Evolutionary conservation across 2,113 vertebrate genomes (phyloP).

Genomic region (Ploceus nigricollis): DNA sequence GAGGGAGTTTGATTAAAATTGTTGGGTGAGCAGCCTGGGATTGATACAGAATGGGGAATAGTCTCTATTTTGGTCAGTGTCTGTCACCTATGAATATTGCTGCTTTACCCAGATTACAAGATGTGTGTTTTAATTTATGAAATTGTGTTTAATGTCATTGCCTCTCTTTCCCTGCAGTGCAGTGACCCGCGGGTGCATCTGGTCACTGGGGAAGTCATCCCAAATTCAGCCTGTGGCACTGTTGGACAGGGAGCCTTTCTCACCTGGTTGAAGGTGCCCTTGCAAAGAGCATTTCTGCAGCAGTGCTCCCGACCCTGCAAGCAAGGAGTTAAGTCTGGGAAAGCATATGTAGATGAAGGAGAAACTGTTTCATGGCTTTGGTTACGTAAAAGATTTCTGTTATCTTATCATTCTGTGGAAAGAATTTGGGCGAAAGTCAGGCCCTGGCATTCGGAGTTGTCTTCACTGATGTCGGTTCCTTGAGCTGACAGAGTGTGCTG

Average conservation of each 20-base stretch:
- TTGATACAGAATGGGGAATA: not conserved
- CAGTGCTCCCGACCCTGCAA: fast-evolving
- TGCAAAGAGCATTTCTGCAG: not conserved
- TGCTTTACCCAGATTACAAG: not conserved
- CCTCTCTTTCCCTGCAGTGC: not conserved
- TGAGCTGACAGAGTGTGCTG: not conserved
- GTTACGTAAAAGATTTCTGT: not conserved
- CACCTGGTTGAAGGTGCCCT: not conserved
- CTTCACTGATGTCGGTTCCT: not conserved
- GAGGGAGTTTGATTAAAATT: fast-evolving
- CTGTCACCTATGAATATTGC: fast-evolving
- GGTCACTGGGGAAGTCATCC: not conserved
- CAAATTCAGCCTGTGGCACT: not conserved
- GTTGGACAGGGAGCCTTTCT: not conserved
- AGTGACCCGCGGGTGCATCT: not conserved
- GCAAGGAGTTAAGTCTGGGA: not conserved
- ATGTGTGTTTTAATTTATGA: not conserved
- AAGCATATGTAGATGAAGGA: not conserved
- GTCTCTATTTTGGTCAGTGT: fast-evolving
- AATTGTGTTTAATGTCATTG: not conserved
- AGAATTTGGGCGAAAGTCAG: not conserved
- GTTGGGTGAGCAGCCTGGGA: not conserved
- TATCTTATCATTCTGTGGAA: not conserved
- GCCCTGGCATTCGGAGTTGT: not conserved
- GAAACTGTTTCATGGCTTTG: not conserved